A percentile compares a stretch with the other conserved stretches of the same genome.
phyloP scores from a whole-genome alignment of 2,888 invertebrate species.

The Drosophila austrosaltans region DNA sequence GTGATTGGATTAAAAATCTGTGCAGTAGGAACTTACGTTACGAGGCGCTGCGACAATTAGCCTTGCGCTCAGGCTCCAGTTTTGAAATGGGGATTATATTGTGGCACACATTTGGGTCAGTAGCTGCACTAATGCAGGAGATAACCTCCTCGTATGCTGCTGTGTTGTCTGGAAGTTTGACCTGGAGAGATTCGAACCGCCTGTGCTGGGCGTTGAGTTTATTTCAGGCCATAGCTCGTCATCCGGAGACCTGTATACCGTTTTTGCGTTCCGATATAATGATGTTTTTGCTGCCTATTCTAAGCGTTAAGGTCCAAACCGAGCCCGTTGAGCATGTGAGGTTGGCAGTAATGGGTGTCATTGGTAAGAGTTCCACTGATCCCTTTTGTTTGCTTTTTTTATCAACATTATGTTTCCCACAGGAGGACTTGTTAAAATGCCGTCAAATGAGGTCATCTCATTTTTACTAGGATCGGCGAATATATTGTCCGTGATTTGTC shows the following conservation, averaged over 20 bases:
- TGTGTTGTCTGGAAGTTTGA: conserved; percentile 11
- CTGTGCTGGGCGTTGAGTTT: conserved; percentile 18
- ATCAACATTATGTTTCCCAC: too few relatives aligned
- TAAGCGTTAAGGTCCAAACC: conserved; percentile 12
- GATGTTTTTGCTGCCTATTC: conserved; percentile 21
- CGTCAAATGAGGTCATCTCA: conserved; percentile 11
- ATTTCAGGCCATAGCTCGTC: conserved; percentile 19
- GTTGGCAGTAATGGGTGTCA: conserved; percentile 24
- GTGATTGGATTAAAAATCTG: conserved; percentile 19
- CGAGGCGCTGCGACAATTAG: conserved; percentile 13
- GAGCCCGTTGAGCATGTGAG: conserved; percentile 23
- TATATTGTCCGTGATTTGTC: conserved; percentile 2
- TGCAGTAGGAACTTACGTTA: conserved; percentile 6
- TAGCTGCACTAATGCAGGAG: conserved; percentile 26
- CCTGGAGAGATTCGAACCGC: conserved; percentile 13
- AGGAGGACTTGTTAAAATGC: conserved; percentile 16
- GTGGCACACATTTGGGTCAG: conserved; percentile 28
- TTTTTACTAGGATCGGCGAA: conserved; percentile 15
- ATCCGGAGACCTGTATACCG: conserved; percentile 16
- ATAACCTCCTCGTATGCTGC: conserved; percentile 7
- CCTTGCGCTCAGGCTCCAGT: background rate
- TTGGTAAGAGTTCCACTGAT: background rate
- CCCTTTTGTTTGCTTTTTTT: background rate
- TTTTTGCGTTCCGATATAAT: conserved; percentile 16
- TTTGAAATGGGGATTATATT: conserved; percentile 19